Base-by-base conservation (phyloP, 2,113 vertebrate species). In the Barbus barbus region DNA sequence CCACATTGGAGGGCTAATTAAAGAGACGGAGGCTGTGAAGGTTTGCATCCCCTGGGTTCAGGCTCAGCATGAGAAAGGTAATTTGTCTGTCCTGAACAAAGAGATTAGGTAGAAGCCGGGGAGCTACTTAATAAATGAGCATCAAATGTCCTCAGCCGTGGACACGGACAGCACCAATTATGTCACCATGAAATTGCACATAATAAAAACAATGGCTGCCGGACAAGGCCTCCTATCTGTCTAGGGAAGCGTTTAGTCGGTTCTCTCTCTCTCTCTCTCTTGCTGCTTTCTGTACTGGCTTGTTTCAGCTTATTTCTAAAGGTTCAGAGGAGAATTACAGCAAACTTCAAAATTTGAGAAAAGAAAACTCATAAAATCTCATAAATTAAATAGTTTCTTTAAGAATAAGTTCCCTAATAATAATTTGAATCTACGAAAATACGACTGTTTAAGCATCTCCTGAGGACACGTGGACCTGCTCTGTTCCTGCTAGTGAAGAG, bases 21-120 rank as follows among this genome's bases (percentile, higher is more conserved):
- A 98, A 98, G 95, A 96, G 95, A 96, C 93, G 93, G 95, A 96
- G 94, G 95, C 95, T 94, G 94, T 94, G 95, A 96, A 91, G 96
- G 94, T 96, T 85, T 95, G 95, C 94, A 95, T 98, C 97, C 96
- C 97, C 93, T 94, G 97, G 97, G 97, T 95, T 91, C 91, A 90
- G 95, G 95, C 95, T 95, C 96, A 90, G 95, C 96, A 94, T 96
- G 96, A 97, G 96, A 95, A 97, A 97, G 95, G 97, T 97, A 97
- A 98, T 98, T 98, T 98, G 97, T 97, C 96, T 97, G 96, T 96
- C 96, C 96, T 96, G 96, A 97, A 98, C 96, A 97, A 98, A 98
- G 96, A 94, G 94, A 97, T 97, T 96, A 95, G 89, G 94, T 94
- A 95, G 95, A 95, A 95, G 96, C 96, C 93, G 95, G 94, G 90